These are phyloP conservation scores for Cheilosia vulpina DNA, from an alignment of 2,888 invertebrate species.

Conservation along the genomic window DNA sequence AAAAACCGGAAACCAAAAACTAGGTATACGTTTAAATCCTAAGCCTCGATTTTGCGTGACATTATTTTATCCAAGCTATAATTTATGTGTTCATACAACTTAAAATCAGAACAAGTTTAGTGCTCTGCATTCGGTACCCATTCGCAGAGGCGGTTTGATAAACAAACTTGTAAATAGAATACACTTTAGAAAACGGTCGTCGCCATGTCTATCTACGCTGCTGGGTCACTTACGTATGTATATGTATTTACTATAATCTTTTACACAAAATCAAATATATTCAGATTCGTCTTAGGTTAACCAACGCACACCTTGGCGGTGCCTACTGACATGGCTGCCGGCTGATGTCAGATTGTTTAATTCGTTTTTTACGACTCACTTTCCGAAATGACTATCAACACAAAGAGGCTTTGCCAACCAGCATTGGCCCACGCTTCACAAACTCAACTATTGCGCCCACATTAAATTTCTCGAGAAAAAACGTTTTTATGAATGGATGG, in stretches of 20 bases:
- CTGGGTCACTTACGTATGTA: constrained; percentile 25
- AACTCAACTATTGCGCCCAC: constrained; percentile 66
- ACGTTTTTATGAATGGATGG: constrained; percentile 67
- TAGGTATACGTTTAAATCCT: too few relatives aligned
- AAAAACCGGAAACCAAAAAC: too few relatives aligned
- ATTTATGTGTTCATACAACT: too few relatives aligned
- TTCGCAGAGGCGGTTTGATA: background rate
- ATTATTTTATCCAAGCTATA: too few relatives aligned
- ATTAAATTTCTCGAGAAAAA: constrained; percentile 36
- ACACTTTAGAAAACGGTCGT: constrained; percentile 2
- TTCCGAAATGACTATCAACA: constrained; percentile 60
- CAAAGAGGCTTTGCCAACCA: constrained; percentile 47
- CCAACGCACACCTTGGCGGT: constrained; percentile 36
- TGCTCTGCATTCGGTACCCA: too few relatives aligned
- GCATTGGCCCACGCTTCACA: constrained; percentile 63
- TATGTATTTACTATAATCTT: constrained; percentile 44
- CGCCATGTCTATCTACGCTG: constrained; percentile 42
- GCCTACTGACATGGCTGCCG: constrained; percentile 1
- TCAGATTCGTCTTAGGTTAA: constrained; percentile 37
- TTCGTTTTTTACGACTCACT: constrained; percentile 67
- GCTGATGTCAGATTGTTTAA: constrained; percentile 43
- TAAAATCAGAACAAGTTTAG: too few relatives aligned
- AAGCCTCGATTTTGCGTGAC: too few relatives aligned
- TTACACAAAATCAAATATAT: constrained; percentile 50
- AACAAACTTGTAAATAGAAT: background rate